Evolutionary conservation across 2,797 vertebrate genomes (phyloP).

Genomic region (Delichon dasypus): DNA sequence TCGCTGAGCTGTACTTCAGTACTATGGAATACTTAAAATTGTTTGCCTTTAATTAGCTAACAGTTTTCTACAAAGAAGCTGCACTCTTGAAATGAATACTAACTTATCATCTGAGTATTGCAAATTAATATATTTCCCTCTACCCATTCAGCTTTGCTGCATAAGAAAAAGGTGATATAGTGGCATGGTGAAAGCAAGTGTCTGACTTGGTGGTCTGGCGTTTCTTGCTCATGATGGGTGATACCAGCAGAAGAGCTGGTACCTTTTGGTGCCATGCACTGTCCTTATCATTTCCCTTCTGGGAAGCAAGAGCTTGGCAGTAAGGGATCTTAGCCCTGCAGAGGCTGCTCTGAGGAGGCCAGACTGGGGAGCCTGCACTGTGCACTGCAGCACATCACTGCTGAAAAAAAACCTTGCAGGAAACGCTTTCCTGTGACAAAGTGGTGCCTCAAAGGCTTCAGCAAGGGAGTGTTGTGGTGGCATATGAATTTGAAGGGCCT

Average conservation of each 20-base stretch:
- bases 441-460: neutral
- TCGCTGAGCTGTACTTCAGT: neutral
- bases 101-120: neutral
- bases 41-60: neutral
- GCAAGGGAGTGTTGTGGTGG: neutral
- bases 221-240: neutral
- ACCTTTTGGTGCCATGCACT: neutral
- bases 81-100: neutral
- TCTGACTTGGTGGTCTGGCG: neutral
- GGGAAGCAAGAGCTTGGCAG: neutral
- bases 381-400: neutral
- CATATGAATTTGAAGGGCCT: neutral
- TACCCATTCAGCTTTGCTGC: neutral
- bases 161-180: neutral
- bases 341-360: neutral
- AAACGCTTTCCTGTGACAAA: neutral
- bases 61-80: neutral
- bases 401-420: rapidly evolving
- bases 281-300: neutral
- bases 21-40: neutral
- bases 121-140: neutral
- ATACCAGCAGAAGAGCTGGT: neutral
- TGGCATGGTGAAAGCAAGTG: neutral
- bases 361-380: neutral
- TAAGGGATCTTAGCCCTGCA: neutral